Evolutionary conservation across 2,113 vertebrate species (phyloP), one percentile per base, ranked within the genome.

Genomic region (Phocoena phocoena): DNA sequence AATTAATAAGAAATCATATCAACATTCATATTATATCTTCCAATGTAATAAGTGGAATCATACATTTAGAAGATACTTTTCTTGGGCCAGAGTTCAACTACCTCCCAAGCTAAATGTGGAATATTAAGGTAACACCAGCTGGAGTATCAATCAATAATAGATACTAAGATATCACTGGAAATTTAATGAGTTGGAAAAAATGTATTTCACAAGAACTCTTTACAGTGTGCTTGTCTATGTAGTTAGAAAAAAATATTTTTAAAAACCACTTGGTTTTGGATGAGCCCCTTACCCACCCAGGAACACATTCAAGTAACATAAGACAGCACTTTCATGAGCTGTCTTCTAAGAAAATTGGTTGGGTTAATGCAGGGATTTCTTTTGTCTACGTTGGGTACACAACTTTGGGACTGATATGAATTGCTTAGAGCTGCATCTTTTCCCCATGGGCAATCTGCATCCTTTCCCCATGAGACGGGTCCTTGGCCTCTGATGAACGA

Each of bases 21-120:
- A 71, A 95, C 41, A 88, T 91, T 88, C 33, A 94, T n/a, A 63
- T 82, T 36, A 28, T 53, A 70, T 70, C 15, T 97, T 55, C 67
- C 41, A 85, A 31, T 36, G 18, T 74, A 76, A 28, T 38, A 90
- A 84, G 13, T n/a, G 1, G 44, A 88, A 65, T 50, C 36, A 28
- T 44, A 47, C 3, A 71, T 93, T 93, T 88, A 68, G 38, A 90
- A 63, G 65, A 86, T 33, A 81, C 25, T 86, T 93, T 92, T 73
- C 41, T 77, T 50, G 31, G 28, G 44, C 8, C 41, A 95, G 13
- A 88, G 8, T 76, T 91, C 41, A 47, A 70, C 8, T 38, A 44
- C 4, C n/a, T 94, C 23, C 60, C 62, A 95, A 33, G 6, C 50
- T 93, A 62, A 90, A 81, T 5, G 44, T 38, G 67, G 25, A 95